Evolutionary conservation across 92 coral and sea anemone species (phyloP).

Genomic region (Siderastrea siderea): DNA sequence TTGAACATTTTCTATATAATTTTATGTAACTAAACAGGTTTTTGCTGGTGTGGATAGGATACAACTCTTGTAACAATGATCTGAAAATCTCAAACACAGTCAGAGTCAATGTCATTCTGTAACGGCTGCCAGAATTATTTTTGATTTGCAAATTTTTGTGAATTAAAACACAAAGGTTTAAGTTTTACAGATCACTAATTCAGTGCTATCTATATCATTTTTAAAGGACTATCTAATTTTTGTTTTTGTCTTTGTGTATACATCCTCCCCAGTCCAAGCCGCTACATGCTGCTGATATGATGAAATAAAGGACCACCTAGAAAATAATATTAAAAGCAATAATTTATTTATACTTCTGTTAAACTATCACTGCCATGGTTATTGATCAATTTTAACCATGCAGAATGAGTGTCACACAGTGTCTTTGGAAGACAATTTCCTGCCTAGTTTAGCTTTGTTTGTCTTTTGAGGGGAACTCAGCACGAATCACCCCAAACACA

Average conservation of each 20-base stretch:
- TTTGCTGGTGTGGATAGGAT: neutral
- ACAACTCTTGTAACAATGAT: neutral
- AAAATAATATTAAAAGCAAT: neutral
- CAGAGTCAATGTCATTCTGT: neutral
- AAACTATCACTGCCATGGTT: too few relatives aligned
- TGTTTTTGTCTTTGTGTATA: slow-evolving; percentile 39
- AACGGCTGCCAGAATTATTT: neutral
- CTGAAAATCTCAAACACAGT: neutral
- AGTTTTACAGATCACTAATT: neutral
- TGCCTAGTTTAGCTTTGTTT: too few relatives aligned
- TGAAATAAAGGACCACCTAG: slow-evolving; percentile 94
- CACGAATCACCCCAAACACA: too few relatives aligned
- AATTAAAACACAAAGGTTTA: neutral
- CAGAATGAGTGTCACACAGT: too few relatives aligned
- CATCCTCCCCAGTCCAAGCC: slow-evolving; percentile 94
- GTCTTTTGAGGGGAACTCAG: too few relatives aligned
- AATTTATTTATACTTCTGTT: neutral
- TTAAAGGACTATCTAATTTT: neutral
- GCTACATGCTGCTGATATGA: slow-evolving; percentile 95
- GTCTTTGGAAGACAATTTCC: too few relatives aligned
- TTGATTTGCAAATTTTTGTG: neutral
- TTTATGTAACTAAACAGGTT: neutral
- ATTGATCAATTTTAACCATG: too few relatives aligned
- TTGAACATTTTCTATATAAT: too few relatives aligned
- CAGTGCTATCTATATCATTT: neutral